Conservation (phyloP, 2,888 invertebrate genomes). For the Artemia sinica region DNA sequence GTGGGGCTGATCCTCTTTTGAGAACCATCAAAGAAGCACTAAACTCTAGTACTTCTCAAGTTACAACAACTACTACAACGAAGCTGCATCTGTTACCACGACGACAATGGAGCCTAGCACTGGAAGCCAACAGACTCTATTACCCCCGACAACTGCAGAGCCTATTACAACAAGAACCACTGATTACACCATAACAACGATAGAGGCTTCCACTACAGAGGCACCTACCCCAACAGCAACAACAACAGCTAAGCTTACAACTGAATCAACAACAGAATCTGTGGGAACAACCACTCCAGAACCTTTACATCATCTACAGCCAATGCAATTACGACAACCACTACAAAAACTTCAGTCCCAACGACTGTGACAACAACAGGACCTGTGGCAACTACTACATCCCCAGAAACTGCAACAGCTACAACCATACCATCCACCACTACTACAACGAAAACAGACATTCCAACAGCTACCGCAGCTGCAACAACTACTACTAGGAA, state of each 20-base stretch:
- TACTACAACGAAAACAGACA: neutral
- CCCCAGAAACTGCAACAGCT: neutral
- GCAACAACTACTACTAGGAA: conserved; percentile 3
- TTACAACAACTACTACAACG: conserved; percentile 3
- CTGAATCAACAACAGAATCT: neutral
- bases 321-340: neutral
- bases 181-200: neutral
- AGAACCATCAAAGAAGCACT: conserved; percentile 38
- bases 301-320: neutral
- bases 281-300: neutral
- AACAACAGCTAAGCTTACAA: neutral
- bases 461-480: neutral
- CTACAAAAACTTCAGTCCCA: neutral
- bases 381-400: neutral
- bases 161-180: neutral
- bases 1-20: conserved; percentile 42
- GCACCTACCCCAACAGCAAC: neutral
- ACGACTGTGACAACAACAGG: neutral
- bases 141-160: neutral
- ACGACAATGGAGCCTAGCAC: neutral
- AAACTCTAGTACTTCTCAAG: conserved; percentile 22
- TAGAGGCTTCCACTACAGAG: neutral
- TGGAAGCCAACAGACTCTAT: neutral
- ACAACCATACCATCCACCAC: neutral
- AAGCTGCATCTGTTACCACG: neutral